Base-by-base conservation (phyloP, 92 coral and sea anemone genomes). In the Epizoanthus illoricatus region DNA sequence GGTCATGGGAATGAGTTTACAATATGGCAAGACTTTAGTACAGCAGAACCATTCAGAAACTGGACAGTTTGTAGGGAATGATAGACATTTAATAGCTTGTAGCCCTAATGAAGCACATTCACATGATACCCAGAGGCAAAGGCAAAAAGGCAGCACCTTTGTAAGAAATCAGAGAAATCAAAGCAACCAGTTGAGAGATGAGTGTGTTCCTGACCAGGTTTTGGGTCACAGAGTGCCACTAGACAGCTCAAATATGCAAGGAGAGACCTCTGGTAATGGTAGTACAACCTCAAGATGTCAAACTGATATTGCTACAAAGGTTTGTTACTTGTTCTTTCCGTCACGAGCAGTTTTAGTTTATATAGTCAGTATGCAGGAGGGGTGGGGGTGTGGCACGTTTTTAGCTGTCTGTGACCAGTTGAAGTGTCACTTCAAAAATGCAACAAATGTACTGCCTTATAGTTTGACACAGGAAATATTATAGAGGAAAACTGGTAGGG, bases 121-220 rank as follows among this genome's bases (percentile, higher is more conserved):
- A 57, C 39, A 74, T 13, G n/a, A 11, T 17, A 55, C 40, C 49
- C 57, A 57, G 24, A 39, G 62, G 19, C 76, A 72, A 74, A 74
- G 59, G 19, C 18, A 36, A 33, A 28, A 56, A 54, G 66, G 54
- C 15, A 57, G 33, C 49, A 33, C 19, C 6, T 74, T 21, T 57
- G 66, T 3, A 15, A 7, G 23, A 0, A 24, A 43, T 6, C 57
- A 23, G n/a, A 36, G 3, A 12, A 24, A 28, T 23, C 80, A 7
- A 33, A 28, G 16, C 16, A 47, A 2, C 7, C 65, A 57, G 45
- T 16, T 56, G 20, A 56, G n/a, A 17, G 28, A 28, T 16, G 59
- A 56, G 11, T 20, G 23, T 39, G 57, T 28, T 20, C 47, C 40
- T 23, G 16, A 23, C 42, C 62, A 72, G 4, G 39, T 6, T 11